Base-by-base conservation (phyloP, 2,797 vertebrate genomes). In the Spondyliosoma cantharus region DNA sequence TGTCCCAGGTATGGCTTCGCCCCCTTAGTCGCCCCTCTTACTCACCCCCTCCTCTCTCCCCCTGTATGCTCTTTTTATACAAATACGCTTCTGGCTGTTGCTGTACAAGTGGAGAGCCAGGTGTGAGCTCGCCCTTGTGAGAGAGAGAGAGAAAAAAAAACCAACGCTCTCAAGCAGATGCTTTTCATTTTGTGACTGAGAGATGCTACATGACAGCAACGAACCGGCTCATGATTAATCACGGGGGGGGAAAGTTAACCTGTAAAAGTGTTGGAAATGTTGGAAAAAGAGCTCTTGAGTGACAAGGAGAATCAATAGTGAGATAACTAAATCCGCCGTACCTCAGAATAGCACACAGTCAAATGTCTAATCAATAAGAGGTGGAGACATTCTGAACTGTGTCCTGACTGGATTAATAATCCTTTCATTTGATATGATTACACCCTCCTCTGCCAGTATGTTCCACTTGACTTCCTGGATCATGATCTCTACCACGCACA, bases 1-100 rank as follows among this genome's bases (percentile, higher is more conserved):
- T 86, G 74, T 87, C 70, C 81, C 86, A 92, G 86, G 90, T 92
- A 89, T 70, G 76, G 58, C 62, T 74, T 84, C 45, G 6, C 71
- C 52, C 45, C 49, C 53, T n/a, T 27, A 69, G 56, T 73, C 69
- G 60, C n/a, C 24, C 27, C 3, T 63, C 27, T 56, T n/a, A 52
- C 22, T 22, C 24, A 50, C 20, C 8, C 66, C 14, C 13, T 57
- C 25, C 50, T 13, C 27, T 57, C 1, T 64, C 12, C 46, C 13
- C 71, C 25, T 25, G 32, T 65, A n/a, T 71, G 37, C 22, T 78
- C 37, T 45, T 76, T 85, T 75, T 32, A 65, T 46, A 74, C 16
- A 49, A 75, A 79, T 29, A 46, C 2, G 62, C 83, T 85, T 37
- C 74, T 37, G 82, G 83, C 76, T 87, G 77, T 75, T 54, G 65